Conservation (phyloP, 2,888 invertebrate species). For the Pardosa pseudoannulata region DNA sequence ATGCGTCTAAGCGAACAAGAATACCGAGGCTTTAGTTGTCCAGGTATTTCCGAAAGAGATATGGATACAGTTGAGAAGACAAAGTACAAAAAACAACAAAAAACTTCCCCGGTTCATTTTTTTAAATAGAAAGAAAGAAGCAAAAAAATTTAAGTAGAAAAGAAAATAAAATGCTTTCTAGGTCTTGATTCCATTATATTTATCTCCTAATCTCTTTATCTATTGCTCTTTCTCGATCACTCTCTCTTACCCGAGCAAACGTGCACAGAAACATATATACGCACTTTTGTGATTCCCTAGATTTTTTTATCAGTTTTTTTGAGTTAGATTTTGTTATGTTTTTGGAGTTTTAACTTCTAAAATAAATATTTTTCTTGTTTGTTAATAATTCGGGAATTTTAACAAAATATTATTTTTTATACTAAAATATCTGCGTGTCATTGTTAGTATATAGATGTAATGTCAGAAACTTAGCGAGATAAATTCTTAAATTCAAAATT, state of each 20-base stretch:
- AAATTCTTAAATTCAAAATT: too few relatives aligned
- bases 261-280: not conserved
- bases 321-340: too few relatives aligned
- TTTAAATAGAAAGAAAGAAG: not conserved
- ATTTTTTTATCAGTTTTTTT: too few relatives aligned
- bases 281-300: too few relatives aligned
- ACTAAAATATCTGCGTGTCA: too few relatives aligned
- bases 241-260: not conserved
- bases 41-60: constrained; percentile 51
- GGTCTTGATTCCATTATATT: not conserved
- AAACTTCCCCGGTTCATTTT: constrained; percentile 18
- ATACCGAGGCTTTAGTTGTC: constrained; percentile 27
- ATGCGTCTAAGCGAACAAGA: constrained; percentile 39
- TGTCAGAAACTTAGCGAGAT: too few relatives aligned
- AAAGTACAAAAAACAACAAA: not conserved
- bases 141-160: not conserved
- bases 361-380: too few relatives aligned
- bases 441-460: too few relatives aligned
- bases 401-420: too few relatives aligned
- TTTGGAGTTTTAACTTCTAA: too few relatives aligned
- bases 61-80: constrained; percentile 42
- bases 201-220: not conserved
- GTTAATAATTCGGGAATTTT: too few relatives aligned
- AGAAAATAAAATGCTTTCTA: not conserved
- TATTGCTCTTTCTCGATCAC: not conserved